Evolutionary conservation across 2,113 vertebrate species (phyloP).

Genomic region (Myanophis thanlyinensis): DNA sequence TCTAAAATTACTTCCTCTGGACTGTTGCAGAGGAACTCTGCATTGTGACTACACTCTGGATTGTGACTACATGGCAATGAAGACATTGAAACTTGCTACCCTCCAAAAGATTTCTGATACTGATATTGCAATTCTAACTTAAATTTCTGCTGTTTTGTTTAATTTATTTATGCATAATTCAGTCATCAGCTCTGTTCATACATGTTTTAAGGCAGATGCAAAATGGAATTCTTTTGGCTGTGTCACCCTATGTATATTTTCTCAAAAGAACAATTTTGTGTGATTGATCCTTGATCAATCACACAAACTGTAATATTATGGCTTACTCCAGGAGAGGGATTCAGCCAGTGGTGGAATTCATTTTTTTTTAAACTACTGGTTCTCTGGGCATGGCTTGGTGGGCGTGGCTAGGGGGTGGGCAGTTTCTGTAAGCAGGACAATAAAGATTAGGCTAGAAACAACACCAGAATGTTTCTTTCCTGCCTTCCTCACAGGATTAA

Average conservation of each 20-base stretch:
- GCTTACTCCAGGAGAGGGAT: no score
- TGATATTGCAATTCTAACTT: background rate
- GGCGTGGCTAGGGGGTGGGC: no score
- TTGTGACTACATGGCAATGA: background rate
- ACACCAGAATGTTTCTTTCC: no score
- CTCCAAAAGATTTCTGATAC: background rate
- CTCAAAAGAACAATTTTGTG: background rate
- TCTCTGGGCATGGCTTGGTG: no score
- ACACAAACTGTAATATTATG: background rate
- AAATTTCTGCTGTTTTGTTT: background rate
- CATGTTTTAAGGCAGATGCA: background rate
- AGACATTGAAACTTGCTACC: background rate
- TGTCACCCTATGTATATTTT: background rate
- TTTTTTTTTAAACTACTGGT: no score
- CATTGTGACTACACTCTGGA: background rate
- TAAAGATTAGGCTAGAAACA: no score
- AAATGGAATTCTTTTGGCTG: background rate
- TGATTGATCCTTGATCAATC: background rate
- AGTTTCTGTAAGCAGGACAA: no score
- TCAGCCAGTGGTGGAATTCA: no score
- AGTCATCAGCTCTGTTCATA: background rate
- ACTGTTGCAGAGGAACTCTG: background rate
- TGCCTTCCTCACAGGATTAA: no score
- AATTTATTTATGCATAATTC: background rate
- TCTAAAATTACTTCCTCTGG: background rate